Conservation (phyloP, 1,140 invertebrate genomes). For the Philopotamus ludificatus region DNA sequence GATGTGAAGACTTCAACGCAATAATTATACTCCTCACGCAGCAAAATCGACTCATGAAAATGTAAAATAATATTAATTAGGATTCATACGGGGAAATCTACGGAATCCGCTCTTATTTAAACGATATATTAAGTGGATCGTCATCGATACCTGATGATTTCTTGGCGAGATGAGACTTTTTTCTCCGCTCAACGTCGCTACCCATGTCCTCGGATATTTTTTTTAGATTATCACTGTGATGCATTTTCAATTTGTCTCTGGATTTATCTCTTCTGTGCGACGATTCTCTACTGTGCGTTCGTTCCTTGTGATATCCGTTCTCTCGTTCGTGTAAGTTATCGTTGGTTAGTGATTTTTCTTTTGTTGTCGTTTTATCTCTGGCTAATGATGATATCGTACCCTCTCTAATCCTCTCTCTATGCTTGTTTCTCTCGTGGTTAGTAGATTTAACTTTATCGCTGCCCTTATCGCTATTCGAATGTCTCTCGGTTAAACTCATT, state of each 20-base stretch:
- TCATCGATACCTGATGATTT: too few species aligned
- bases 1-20: too few species aligned
- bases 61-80: too few species aligned
- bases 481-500: conserved; percentile 41
- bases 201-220: conserved; percentile 15
- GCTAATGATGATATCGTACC: conserved; percentile 33
- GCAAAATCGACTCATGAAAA: too few species aligned
- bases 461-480: conserved; percentile 21
- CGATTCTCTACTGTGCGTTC: conserved; percentile 12
- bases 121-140: too few species aligned
- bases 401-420: conserved; percentile 32
- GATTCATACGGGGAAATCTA: too few species aligned
- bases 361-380: conserved; percentile 9
- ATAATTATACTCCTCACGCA: too few species aligned
- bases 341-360: conserved; percentile 31
- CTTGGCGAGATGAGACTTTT: conserved; percentile 4
- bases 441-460: conserved; percentile 22
- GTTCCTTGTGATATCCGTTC: conserved; percentile 21
- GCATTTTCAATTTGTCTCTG: conserved; percentile 1
- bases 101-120: too few species aligned
- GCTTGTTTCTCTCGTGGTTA: conserved; percentile 28
- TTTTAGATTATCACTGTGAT: conserved; percentile 21
- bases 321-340: conserved; percentile 37
- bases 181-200: conserved; percentile 20
- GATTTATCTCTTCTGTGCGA: conserved; percentile 13